phyloP scores from a whole-genome alignment of 2,797 vertebrate species.

The Acipenser ruthenus region DNA sequence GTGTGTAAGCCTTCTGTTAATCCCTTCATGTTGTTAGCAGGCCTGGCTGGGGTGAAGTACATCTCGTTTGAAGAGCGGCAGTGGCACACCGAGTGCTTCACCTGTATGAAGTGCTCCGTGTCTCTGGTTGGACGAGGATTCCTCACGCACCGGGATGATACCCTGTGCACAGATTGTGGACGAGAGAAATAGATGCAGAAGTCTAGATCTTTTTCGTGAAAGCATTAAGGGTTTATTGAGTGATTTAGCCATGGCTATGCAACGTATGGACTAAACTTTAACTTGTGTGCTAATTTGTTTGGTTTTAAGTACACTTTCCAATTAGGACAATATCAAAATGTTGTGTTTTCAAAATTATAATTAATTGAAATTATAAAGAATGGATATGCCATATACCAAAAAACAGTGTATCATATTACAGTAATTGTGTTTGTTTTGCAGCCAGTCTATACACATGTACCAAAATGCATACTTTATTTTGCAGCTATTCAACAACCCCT shows the following conservation, averaged over 20 bases:
- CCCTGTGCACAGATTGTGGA: slow-evolving; percentile 81
- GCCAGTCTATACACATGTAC: no score
- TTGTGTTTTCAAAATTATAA: not conserved
- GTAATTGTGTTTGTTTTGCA: no score
- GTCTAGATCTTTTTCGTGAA: not conserved
- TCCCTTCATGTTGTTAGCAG: slow-evolving; percentile 49
- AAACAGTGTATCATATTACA: no score
- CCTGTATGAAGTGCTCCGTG: slow-evolving; percentile 68
- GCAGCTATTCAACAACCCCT: no score
- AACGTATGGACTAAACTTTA: slow-evolving; percentile 8
- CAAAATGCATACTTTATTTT: no score
- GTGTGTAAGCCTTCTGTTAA: slow-evolving; percentile 5
- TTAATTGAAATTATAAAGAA: no score
- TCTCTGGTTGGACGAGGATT: slow-evolving; percentile 83
- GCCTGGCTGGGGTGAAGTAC: slow-evolving; percentile 79
- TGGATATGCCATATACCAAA: no score
- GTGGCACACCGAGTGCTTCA: slow-evolving; percentile 93
- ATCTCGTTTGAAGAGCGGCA: slow-evolving; percentile 89
- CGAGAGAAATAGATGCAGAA: slow-evolving; percentile 53
- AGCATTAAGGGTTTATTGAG: slow-evolving; percentile 10
- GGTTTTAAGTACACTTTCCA: slow-evolving; percentile 51
- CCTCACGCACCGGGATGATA: slow-evolving; percentile 67
- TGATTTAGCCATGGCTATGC: slow-evolving; percentile 2
- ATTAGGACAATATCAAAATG: slow-evolving; percentile 53
- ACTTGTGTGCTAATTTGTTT: slow-evolving; percentile 2